These are phyloP conservation scores for Lagopus muta DNA, from an alignment of 2,113 vertebrate species.

Conservation along the genomic window DNA sequence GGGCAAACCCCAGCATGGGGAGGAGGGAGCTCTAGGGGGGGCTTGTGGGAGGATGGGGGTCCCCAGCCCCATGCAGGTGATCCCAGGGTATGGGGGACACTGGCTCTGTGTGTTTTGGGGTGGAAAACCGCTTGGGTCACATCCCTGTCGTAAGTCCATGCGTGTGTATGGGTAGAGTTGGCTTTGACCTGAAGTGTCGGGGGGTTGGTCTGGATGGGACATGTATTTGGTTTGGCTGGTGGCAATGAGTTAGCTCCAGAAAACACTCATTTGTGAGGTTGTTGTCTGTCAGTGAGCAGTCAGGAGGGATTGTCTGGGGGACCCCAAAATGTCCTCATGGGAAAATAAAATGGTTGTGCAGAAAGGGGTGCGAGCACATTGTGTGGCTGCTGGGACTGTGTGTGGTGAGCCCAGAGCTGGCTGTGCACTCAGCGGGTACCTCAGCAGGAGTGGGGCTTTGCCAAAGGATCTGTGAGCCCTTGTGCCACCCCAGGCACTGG, in stretches of 20 bases:
- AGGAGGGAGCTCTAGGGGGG: not conserved
- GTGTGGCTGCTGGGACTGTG: not conserved
- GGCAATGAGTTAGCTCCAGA: not conserved
- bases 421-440: rapidly evolving
- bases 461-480: not conserved
- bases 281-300: not conserved
- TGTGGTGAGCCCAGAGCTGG: not conserved
- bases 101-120: not conserved
- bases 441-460: not conserved
- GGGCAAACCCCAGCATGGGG: not conserved
- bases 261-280: rapidly evolving
- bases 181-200: not conserved
- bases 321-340: not conserved
- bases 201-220: not conserved
- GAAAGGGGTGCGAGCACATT: not conserved
- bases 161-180: rapidly evolving
- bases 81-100: rapidly evolving
- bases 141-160: rapidly evolving
- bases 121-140: not conserved
- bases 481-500: rapidly evolving
- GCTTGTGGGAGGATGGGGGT: not conserved
- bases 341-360: not conserved
- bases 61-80: not conserved
- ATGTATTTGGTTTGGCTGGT: rapidly evolving
- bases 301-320: rapidly evolving